Evolutionary conservation across 2,888 invertebrate genomes (phyloP), one percentile per base, ranked within the genome.

Genomic region (Epirrhoe alternata): DNA sequence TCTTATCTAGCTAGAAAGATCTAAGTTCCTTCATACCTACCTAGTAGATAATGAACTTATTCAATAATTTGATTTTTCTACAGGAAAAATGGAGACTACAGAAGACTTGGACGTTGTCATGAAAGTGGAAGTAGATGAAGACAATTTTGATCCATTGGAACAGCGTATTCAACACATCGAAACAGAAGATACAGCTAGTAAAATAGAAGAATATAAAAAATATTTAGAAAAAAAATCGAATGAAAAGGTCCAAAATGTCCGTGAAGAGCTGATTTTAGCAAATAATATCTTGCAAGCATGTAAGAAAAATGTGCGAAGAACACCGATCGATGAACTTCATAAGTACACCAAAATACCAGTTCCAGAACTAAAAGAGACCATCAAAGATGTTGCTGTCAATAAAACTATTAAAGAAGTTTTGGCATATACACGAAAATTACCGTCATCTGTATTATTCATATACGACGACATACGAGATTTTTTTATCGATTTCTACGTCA

Each of bases 391-490:
- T 33, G 24, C 5, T n/a, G 59, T 53, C 6, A 61, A 60, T 10
- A 68, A 54, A 31, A 61, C 72, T 14, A 53, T 74, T 7, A 35
- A 35, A 59, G 62, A 66, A 45, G 61, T 62, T 0, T 47, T 69
- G 0, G 57, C 38, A 30, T 70, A 73, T 8, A 47, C 64, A 7
- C 58, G 17, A 51, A 4, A n/a, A 0, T 30, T 73, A 47, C 49
- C 54, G 6, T 0, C 1, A 7, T 14, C 2, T n/a, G 54, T 45
- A 51, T 38, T 5, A 42, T 30, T 12, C 1, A 63, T 53, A 5
- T 64, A 47, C 7, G 38, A 54, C 31, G 71, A 73, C 24, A 52
- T 73, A 12, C 54, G 73, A 30, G 57, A 31, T 6, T 56, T 62
- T 14, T 66, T 71, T 49, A 8, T 71, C 12, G 63, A 67, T 16